A percentile compares a stretch with the other conserved stretches of the same genome.
These are phyloP conservation scores for Ptychadena robeensis DNA, from an alignment of 2,797 vertebrate species.

Conservation along the genomic window DNA sequence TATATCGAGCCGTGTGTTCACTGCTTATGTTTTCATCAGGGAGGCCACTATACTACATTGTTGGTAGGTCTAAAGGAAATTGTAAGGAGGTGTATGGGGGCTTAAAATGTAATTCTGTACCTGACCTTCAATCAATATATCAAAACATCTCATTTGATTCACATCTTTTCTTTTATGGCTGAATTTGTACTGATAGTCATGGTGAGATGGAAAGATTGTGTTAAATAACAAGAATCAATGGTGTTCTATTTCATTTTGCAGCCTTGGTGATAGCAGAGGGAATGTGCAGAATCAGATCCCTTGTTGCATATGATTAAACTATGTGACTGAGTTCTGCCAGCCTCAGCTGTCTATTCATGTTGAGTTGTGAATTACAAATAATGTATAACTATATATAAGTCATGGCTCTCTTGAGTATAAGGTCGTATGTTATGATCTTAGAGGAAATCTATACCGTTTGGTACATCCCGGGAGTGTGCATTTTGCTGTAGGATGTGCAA, in stretches of 20 bases:
- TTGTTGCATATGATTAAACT: background rate
- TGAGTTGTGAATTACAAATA: constrained; percentile 19
- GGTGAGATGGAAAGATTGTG: no score
- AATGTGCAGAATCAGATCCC: background rate
- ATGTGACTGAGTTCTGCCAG: background rate
- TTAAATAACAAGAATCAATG: background rate
- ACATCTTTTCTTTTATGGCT: no score
- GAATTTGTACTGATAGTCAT: no score
- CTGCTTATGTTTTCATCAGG: no score
- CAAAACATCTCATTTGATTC: background rate
- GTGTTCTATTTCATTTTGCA: background rate
- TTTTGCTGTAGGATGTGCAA: background rate
- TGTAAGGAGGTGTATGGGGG: no score
- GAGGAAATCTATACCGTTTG: background rate
- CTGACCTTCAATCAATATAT: background rate
- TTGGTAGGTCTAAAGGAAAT: no score
- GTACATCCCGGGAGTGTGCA: background rate
- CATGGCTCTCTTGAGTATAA: constrained; percentile 8
- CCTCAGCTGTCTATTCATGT: background rate
- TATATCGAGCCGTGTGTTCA: no score
- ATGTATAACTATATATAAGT: constrained; percentile 4
- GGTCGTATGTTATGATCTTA: constrained; percentile 9
- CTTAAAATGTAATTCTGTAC: background rate
- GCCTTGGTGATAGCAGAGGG: background rate
- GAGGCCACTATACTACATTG: no score